These are phyloP conservation scores for Apodemus speciosus DNA, from an alignment of 2,113 vertebrate genomes.

Conservation along the genomic window DNA sequence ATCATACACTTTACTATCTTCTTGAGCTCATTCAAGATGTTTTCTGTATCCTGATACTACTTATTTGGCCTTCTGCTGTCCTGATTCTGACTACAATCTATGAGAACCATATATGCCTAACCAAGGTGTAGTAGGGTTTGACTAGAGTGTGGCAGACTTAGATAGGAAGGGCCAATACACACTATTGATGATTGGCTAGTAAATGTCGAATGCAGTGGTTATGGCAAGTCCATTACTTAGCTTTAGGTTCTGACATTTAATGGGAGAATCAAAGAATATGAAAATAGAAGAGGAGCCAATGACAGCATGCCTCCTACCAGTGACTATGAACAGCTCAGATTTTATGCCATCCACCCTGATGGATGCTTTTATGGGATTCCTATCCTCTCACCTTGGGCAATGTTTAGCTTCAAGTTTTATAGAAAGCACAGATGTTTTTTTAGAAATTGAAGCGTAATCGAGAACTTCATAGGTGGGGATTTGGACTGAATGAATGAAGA, in stretches of 20 bases:
- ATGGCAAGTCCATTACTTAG: conserved; percentile 1
- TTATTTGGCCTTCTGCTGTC: not conserved
- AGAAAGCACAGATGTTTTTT: not conserved
- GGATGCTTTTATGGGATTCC: too few species aligned
- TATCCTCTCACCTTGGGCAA: not conserved
- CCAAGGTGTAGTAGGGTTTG: not conserved
- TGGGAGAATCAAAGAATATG: conserved; percentile 13
- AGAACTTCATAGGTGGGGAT: not conserved
- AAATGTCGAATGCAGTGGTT: conserved; percentile 28
- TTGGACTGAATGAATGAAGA: not conserved
- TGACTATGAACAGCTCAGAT: not conserved
- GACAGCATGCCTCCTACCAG: not conserved
- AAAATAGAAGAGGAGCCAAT: not conserved
- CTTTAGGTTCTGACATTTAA: conserved; percentile 37
- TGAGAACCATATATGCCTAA: conserved; percentile 12
- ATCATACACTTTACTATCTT: not conserved
- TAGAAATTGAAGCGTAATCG: conserved; percentile 52
- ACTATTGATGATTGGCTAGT: conserved; percentile 23
- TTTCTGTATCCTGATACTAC: not conserved
- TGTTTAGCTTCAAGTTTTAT: not conserved
- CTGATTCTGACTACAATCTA: conserved; percentile 13
- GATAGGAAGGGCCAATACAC: not conserved
- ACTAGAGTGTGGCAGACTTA: conserved; percentile 16
- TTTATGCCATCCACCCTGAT: not conserved
- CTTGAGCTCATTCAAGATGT: not conserved